A percentile compares a stretch with the other conserved stretches of the same genome.
These are phyloP conservation scores for Ecliptopera silaceata DNA, from an alignment of 2,888 invertebrate species.

Conservation along the genomic window DNA sequence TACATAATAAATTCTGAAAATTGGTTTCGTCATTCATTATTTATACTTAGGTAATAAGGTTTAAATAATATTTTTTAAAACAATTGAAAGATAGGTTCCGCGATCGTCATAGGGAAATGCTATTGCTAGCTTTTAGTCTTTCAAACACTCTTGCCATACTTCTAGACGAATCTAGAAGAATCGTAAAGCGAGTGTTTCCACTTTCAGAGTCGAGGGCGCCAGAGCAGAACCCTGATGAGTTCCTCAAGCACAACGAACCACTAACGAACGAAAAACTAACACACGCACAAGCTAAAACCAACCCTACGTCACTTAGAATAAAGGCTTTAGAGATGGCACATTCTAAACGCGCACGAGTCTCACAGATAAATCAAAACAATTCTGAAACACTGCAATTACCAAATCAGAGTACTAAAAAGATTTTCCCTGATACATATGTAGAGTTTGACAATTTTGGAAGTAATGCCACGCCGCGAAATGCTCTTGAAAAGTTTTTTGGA, in stretches of 20 bases:
- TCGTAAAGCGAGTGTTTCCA: slow-evolving; percentile 57
- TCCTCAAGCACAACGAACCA: slow-evolving; percentile 26
- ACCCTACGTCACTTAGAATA: slow-evolving; percentile 40
- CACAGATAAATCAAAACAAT: slow-evolving; percentile 16
- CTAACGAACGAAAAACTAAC: slow-evolving; percentile 37
- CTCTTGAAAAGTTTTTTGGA: slow-evolving; percentile 36
- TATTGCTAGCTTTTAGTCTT: background rate
- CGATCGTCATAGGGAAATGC: too few relatives aligned
- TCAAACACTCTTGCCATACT: slow-evolving; percentile 30
- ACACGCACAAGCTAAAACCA: slow-evolving; percentile 40
- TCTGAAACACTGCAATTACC: slow-evolving; percentile 3
- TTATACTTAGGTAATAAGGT: too few relatives aligned
- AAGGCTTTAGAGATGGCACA: slow-evolving; percentile 36
- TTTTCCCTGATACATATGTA: slow-evolving; percentile 41
- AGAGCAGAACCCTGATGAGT: slow-evolving; percentile 31
- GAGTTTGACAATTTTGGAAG: slow-evolving; percentile 46
- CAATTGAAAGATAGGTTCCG: slow-evolving; percentile 24
- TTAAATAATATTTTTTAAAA: too few relatives aligned
- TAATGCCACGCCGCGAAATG: slow-evolving; percentile 15
- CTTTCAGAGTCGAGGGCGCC: slow-evolving; percentile 61
- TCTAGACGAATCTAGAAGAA: slow-evolving; percentile 45
- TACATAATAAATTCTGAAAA: too few relatives aligned
- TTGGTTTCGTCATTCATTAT: too few relatives aligned
- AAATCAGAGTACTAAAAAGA: slow-evolving; percentile 27
- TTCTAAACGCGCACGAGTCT: slow-evolving; percentile 37